phyloP scores from a whole-genome alignment of 2,888 invertebrate species.

The Lissocephala sabroskyi region DNA sequence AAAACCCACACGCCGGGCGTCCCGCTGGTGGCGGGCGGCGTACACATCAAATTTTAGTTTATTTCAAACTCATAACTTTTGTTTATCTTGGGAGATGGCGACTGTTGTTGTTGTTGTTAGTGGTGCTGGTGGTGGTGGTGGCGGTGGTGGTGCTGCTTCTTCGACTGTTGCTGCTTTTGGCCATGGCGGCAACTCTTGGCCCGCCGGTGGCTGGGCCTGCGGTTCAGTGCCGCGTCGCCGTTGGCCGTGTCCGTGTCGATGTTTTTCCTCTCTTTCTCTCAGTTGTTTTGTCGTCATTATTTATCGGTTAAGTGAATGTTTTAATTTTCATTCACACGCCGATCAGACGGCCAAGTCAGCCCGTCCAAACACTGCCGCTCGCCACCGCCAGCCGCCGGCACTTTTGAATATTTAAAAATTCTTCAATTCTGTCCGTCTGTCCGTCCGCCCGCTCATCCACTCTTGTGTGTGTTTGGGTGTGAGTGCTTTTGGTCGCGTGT shows the following conservation, averaged over 20 bases:
- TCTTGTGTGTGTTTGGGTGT: too few species aligned
- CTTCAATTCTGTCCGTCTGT: too few species aligned
- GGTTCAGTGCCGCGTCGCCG: conserved; percentile 32
- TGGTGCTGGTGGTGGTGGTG: conserved; percentile 19
- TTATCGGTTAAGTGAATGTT: neutral
- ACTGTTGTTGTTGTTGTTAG: neutral
- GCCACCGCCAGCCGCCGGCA: too few species aligned
- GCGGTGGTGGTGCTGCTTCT: conserved; percentile 3
- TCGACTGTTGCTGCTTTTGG: conserved; percentile 5
- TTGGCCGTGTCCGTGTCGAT: conserved; percentile 25
- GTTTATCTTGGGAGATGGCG: conserved; percentile 35
- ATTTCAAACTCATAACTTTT: conserved; percentile 60
- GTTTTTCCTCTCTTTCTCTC: neutral
- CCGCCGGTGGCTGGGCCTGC: conserved; percentile 13
- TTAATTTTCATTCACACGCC: neutral
- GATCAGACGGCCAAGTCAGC: too few species aligned
- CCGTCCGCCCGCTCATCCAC: too few species aligned
- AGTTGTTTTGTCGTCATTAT: neutral
- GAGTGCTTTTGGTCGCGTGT: too few species aligned
- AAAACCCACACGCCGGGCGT: too few species aligned
- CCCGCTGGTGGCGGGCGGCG: too few species aligned
- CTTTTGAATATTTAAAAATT: too few species aligned
- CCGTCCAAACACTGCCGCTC: too few species aligned
- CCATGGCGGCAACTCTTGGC: conserved; percentile 1
- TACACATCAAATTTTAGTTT: conserved; percentile 50